phyloP scores from a whole-genome alignment of 2,797 vertebrate genomes.

The Pelobates cultripes region DNA sequence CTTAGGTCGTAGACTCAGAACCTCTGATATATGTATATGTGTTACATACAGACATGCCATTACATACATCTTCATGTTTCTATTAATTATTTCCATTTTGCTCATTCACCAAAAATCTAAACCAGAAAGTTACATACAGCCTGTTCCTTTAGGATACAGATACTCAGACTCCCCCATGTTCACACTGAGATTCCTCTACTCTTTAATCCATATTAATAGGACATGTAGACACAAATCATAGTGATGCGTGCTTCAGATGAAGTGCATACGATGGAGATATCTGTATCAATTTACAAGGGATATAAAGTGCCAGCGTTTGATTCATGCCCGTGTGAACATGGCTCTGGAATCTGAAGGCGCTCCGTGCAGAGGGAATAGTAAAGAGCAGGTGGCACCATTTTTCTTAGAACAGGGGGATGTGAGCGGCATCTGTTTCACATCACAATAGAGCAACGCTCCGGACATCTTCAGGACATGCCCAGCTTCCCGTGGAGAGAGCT shows the following conservation, averaged over 20 bases:
- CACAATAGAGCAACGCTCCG: conserved; percentile 81
- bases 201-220: background rate
- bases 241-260: conserved; percentile 29
- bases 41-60: too few species aligned
- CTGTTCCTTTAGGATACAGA: background rate
- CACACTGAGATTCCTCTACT: background rate
- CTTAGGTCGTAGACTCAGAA: too few species aligned
- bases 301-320: conserved; percentile 46
- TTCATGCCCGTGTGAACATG: conserved; percentile 55
- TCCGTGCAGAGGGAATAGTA: conserved; percentile 56
- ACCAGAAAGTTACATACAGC: too few species aligned
- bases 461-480: conserved; percentile 82
- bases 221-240: conserved; percentile 15
- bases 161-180: background rate
- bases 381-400: conserved; percentile 80
- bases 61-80: too few species aligned
- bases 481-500: conserved; percentile 83
- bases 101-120: too few species aligned
- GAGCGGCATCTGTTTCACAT: conserved; percentile 90
- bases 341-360: conserved; percentile 43
- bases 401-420: conserved; percentile 74
- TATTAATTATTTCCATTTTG: too few species aligned
- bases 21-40: too few species aligned
- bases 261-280: conserved; percentile 52
- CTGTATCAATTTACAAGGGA: conserved; percentile 32